Base-by-base conservation (phyloP, 35 echinoderm and acorn worm genomes). In the Lytechinus pictus region DNA sequence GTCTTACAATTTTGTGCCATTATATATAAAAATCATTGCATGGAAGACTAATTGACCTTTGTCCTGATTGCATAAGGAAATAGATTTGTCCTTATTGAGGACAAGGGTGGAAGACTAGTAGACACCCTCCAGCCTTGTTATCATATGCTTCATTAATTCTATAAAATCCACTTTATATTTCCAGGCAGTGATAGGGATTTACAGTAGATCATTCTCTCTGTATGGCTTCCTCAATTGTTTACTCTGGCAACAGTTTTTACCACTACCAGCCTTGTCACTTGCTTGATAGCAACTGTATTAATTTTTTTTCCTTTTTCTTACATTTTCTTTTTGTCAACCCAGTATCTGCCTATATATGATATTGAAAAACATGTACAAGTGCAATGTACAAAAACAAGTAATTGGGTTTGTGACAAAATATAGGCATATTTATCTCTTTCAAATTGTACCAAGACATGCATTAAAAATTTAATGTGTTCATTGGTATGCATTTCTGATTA, bases 101-200 rank as follows among this genome's bases (percentile, higher is more conserved):
- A 79, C 66, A 79, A 79, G 66, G 66, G 66, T 79, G 66, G 19
- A 24, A 79, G 66, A 79, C 66, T n/a, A 79, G 66, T n/a, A 79
- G 66, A 79, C 66, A 79, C 66, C 66, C 66, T 79, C 19, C 66
- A 79, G 66, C 66, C 66, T 79, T 79, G 66, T 79, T 79, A 79
- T 79, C 66, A n/a, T 79, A 79, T 79, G 66, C 66, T 79, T 79
- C 66, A 79, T 79, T 79, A 79, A 24, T 8, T 79, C 66, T 79
- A 7, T 24, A 79, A 79, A 79, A 79, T 79, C 16, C 66, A 79
- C 66, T 16, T 24, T 79, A 6, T 79, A 27, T 79, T 79, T 79
- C 66, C 66, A 79, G 66, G 66, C n/a, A 24, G 66, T 24, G 66
- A 79, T 79, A 27, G 66, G 66, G 66, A 79, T 16, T 79, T 79